Evolutionary conservation across 1,140 invertebrate species (phyloP), one percentile per base, ranked within the genome.

Genomic region (Cecropterus lyciades): DNA sequence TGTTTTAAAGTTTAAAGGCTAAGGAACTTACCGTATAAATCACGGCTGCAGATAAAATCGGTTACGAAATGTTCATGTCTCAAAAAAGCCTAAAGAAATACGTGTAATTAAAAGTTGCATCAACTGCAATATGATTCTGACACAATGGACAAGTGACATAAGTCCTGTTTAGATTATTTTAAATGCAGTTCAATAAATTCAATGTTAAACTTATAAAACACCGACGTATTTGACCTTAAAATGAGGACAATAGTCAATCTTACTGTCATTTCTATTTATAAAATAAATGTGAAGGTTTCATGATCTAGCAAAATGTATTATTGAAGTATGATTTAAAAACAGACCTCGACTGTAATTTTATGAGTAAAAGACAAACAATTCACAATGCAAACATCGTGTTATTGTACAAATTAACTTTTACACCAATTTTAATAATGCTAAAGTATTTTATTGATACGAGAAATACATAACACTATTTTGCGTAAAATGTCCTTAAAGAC

Each of bases 191-290:
- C 49, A 51, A 51, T 51, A 51, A 40, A 40, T n/a, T 40, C 37
- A 40, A 40, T 13, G 48, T 48, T 20, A 48, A 48, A 27, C 20
- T 5, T 51, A 51, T 27, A 27, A 10, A 5, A 8, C 24, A 30
- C n/a, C 49, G 13, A n/a, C 24, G 3, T 52, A 9, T 45, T 14
- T 46, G 55, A 57, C 55, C 55, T 57, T 57, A 45, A 8, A 27
- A 30, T 16, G 13, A 46, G 55, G 40, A 57, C 55, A 30, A 45
- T 46, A 57, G 42, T 10, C 55, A 52, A 52, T 52, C 49, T 33
- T 27, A 4, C 43, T 30, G 55, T 57, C 55, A 45, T 57, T 56
- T 56, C 53, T 56, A 43, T 57, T 57, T 57, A 57, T 45, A 57
- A 43, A 45, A 33, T 42, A 20, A 56, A 56, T 56, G 37, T 56